Conservation (phyloP, 2,113 vertebrate genomes). For the Daphoenositta chrysoptera region DNA sequence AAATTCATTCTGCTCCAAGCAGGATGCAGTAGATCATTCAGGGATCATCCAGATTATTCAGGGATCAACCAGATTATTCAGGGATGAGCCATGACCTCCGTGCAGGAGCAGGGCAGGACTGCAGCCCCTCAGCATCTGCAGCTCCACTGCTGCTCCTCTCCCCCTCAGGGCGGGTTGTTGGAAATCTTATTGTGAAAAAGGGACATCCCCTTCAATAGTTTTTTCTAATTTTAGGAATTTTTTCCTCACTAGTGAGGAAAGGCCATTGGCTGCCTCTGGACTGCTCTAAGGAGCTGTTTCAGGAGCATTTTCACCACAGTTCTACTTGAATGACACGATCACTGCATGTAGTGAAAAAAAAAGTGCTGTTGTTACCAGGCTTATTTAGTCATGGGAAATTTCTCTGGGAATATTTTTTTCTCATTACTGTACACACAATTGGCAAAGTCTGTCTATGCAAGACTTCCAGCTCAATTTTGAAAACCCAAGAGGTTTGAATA, state of each 20-base stretch:
- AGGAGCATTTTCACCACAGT: neutral
- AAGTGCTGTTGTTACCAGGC: neutral
- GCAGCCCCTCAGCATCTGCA: neutral
- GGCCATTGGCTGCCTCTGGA: neutral
- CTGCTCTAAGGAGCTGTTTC: neutral
- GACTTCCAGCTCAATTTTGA: slow-evolving; percentile 28
- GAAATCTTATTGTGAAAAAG: neutral
- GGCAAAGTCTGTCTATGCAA: neutral
- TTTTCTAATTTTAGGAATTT: neutral
- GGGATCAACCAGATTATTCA: neutral
- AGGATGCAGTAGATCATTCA: neutral
- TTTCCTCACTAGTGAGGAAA: neutral
- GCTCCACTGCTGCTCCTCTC: neutral
- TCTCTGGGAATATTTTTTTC: slow-evolving; percentile 32
- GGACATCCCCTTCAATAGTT: neutral
- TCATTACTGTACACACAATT: slow-evolving; percentile 3
- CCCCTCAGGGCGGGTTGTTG: neutral
- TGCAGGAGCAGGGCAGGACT: neutral
- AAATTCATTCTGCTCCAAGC: neutral
- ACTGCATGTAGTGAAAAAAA: neutral
- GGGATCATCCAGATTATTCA: neutral
- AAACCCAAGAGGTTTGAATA: slow-evolving; percentile 36
- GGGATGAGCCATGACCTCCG: fast-evolving
- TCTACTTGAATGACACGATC: neutral
- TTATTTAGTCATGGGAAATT: slow-evolving; percentile 14